Conservation (phyloP, 2,797 vertebrate species). For the Coendou prehensilis region DNA sequence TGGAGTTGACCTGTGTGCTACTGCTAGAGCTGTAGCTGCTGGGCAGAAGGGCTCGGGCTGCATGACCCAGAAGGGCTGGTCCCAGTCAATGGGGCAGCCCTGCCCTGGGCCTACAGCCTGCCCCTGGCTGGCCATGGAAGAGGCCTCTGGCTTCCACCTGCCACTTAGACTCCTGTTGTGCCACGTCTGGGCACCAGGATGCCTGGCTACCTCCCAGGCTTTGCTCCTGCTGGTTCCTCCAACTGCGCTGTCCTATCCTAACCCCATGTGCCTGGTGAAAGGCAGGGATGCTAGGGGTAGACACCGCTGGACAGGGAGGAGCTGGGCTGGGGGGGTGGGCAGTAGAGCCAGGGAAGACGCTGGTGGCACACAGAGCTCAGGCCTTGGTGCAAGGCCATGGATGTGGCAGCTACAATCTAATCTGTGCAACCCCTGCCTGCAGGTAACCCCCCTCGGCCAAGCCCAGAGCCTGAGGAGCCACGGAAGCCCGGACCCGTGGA, state of each 20-base stretch:
- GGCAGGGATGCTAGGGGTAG: no score
- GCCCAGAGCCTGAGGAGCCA: conserved; percentile 87
- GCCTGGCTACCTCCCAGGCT: neutral
- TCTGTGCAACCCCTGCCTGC: conserved; percentile 80
- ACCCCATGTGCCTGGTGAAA: neutral
- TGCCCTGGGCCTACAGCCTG: neutral
- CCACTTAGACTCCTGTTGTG: neutral
- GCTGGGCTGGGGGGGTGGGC: neutral
- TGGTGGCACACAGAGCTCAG: neutral
- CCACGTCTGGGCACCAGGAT: neutral
- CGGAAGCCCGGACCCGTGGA: conserved; percentile 76
- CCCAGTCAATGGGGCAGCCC: neutral
- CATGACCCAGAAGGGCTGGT: neutral
- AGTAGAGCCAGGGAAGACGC: neutral
- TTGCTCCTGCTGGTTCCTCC: neutral
- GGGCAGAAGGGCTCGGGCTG: neutral
- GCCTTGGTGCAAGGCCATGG: neutral
- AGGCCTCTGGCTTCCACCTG: neutral
- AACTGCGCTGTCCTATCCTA: no score
- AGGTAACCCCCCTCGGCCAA: conserved; percentile 89
- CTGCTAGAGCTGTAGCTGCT: neutral
- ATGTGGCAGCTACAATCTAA: neutral
- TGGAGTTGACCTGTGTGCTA: neutral
- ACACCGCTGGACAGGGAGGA: accelerated
- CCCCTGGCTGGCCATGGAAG: neutral